Evolutionary conservation across 2,113 vertebrate genomes (phyloP), one percentile per base, ranked within the genome.

Genomic region (Lepisosteus osseus): DNA sequence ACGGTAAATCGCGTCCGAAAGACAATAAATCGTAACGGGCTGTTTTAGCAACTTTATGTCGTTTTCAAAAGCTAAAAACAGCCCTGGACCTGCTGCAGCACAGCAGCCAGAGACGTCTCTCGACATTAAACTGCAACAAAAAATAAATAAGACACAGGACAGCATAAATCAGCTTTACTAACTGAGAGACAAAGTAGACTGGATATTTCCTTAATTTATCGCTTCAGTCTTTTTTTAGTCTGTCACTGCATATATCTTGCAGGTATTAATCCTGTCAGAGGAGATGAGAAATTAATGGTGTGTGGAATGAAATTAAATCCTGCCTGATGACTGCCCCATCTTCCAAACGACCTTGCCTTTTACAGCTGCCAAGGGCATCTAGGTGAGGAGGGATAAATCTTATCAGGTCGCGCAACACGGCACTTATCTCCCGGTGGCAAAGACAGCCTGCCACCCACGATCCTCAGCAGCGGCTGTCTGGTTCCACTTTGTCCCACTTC

Each of bases 221-320:
- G 71, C 29, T 64, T 67, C 61, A 67, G 54, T 79, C 55, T 70
- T 62, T 67, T 78, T 78, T 82, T 74, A 78, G 72, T 80, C 54
- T 66, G 54, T 51, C 65, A 79, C 69, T 68, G 72, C 76, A 79
- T 82, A 73, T 40, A 79, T 83, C 81, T 80, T 74, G 70, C 77
- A 70, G 67, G 79, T 67, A 81, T 84, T 85, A 83, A 73, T 74
- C 71, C 74, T 81, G 68, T 76, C 57, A 64, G 70, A 3, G 70
- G 57, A 77, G 72, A 84, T 80, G 70, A 70, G 70, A 80, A 85
- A 84, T 86, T 80, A 90, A 88, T 85, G 83, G 71, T 68, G 77
- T 75, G 70, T 70, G 72, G 74, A 83, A 85, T 87, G 79, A 85
- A 84, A 84, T 82, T 78, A 86, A 87, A 85, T 77, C 45, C 64